Evolutionary conservation across 2,797 vertebrate species (phyloP), one percentile per base, ranked within the genome.

Genomic region (Buceros bicornis): DNA sequence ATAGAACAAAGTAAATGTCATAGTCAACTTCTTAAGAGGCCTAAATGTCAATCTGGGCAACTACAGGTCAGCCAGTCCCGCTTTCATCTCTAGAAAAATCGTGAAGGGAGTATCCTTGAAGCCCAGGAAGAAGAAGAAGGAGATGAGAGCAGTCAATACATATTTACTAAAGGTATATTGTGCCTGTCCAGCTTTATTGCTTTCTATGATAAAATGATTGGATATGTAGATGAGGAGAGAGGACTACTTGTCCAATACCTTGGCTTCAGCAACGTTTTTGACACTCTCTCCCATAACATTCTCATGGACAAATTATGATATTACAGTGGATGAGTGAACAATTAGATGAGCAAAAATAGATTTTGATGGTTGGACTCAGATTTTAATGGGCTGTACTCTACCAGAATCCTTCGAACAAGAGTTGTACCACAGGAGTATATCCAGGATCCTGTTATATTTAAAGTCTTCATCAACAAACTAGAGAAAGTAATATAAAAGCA

Each of bases 281-380:
- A 50, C 10, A 16, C n/a, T 57, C 16, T 8, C 0, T 26, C 8
- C 9, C 2, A 1, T 10, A n/a, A 54, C 22, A 50, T 26, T 50
- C 5, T 11, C 57, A 5, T 24, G 31, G 16, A 40, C 2, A 65
- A 40, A 70, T 48, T 70, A 43, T 14, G 24, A 12, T 69, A 20
- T 31, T 69, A 58, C 8, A 57, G 29, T 47, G 13, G 13, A 42
- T 37, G 11, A 64, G 5, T 31, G 13, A 64, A 47, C 18, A 61
- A 37, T 29, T 35, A 57, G 21, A 40, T n/a, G 16, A 84, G 8
- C 4, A 28, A 79, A 79, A 62, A 42, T 8, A 10, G 51, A 28
- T 80, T 86, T 76, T 76, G 10, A 50, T 84, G 18, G 4, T 24
- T 62, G 35, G 29, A 74, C 16, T 10, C 26, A 70, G n/a, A 65